Conservation (phyloP, 2,113 vertebrate genomes). For the Montifringilla adamsi region DNA sequence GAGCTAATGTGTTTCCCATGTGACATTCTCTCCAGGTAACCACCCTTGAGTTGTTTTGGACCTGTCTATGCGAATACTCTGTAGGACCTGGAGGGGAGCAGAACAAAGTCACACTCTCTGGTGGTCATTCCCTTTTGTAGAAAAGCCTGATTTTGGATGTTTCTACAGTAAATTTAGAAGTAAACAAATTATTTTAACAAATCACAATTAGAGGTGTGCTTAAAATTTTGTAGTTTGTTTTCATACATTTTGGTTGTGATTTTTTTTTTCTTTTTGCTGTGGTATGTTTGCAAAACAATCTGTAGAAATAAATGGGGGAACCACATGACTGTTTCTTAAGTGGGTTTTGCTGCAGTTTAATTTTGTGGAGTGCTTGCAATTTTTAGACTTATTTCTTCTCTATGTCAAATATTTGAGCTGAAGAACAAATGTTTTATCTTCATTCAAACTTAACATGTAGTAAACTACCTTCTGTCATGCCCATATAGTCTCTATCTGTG, state of each 20-base stretch:
- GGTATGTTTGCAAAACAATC: background rate
- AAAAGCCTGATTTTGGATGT: background rate
- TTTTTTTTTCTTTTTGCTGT: background rate
- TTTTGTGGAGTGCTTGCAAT: background rate
- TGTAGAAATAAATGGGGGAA: background rate
- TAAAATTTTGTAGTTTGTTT: background rate
- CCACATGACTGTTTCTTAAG: background rate
- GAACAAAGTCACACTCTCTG: background rate
- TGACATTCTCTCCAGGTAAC: background rate
- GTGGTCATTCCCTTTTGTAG: background rate
- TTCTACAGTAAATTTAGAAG: background rate
- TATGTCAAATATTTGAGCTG: background rate
- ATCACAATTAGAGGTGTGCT: background rate
- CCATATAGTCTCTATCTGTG: background rate
- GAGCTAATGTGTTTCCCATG: background rate
- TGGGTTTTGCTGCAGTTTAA: background rate
- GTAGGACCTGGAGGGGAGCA: background rate
- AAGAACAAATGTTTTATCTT: background rate
- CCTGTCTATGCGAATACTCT: background rate
- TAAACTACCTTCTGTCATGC: background rate
- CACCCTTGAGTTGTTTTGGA: background rate
- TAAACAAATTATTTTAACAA: background rate
- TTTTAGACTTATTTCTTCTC: background rate
- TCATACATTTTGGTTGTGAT: background rate
- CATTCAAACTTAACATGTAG: background rate